Percentiles rank a stretch among this genome's conserved stretches.
Evolutionary conservation across 1,140 invertebrate genomes (phyloP).

Genomic region (Octopus bimaculoides): DNA sequence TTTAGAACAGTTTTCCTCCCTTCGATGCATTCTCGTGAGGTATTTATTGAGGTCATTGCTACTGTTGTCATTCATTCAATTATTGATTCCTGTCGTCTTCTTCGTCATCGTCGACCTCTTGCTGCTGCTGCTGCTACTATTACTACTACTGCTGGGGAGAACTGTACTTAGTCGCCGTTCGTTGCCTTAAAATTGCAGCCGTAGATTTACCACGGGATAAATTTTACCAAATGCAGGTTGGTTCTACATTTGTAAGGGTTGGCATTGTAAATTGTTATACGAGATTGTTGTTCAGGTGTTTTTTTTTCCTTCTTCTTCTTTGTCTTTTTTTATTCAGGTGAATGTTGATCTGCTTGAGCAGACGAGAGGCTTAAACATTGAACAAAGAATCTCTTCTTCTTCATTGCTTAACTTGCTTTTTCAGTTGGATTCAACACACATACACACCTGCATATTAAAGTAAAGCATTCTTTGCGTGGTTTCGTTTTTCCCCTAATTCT

Average conservation of each 20-base stretch:
- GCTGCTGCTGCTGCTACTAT: neutral
- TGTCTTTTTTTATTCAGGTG: too few species aligned
- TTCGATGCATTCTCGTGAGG: constrained; percentile 11
- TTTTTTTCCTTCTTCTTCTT: too few species aligned
- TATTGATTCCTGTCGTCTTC: constrained; percentile 12
- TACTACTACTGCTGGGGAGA: neutral
- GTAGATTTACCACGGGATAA: neutral
- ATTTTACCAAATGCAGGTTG: constrained; percentile 13
- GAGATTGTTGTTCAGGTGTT: too few species aligned
- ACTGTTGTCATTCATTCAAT: constrained; percentile 15
- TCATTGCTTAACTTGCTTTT: too few species aligned
- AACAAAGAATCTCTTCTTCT: too few species aligned
- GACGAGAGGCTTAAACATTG: too few species aligned
- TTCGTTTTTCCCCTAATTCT: too few species aligned
- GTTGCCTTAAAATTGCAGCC: neutral
- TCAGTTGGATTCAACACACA: too few species aligned
- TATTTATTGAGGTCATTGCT: constrained; percentile 16
- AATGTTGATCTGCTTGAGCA: too few species aligned
- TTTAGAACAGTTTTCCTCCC: neutral
- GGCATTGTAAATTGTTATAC: too few species aligned
- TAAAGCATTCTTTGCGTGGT: too few species aligned
- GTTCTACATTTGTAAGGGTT: neutral
- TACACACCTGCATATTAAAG: too few species aligned
- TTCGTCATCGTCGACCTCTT: constrained; percentile 2
- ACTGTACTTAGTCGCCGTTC: neutral